Conservation (phyloP, 2,888 invertebrate genomes). For the Acanthococcus lagerstroemiae region DNA sequence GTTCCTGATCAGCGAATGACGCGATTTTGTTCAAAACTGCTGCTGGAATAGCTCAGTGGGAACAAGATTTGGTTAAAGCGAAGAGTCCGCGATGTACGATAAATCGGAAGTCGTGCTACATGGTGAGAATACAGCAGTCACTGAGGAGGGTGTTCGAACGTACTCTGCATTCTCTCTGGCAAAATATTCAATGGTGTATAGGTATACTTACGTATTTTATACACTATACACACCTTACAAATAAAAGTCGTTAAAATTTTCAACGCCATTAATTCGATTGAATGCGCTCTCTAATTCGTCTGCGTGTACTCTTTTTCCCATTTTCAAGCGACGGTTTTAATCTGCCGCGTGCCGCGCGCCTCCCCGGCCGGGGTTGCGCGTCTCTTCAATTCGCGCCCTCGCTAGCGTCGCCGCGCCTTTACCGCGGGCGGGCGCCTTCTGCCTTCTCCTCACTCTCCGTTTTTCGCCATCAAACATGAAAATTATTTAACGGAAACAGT, state of each 20-base stretch:
- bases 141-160: not conserved
- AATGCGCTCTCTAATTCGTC: slow-evolving; percentile 25
- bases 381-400: too few species aligned
- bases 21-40: too few species aligned
- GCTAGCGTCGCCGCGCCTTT: too few species aligned
- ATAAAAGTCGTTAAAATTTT: slow-evolving; percentile 27
- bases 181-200: not conserved
- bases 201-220: not conserved
- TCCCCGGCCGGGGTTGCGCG: not conserved
- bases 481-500: slow-evolving; percentile 28
- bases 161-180: too few species aligned
- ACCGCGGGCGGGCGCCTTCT: too few species aligned
- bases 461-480: slow-evolving; percentile 11
- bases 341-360: not conserved
- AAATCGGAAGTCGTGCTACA: not conserved
- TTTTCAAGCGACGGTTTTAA: slow-evolving; percentile 10
- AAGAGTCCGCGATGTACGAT: not conserved
- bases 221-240: slow-evolving; percentile 1
- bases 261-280: slow-evolving; percentile 26
- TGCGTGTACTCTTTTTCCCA: not conserved
- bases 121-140: not conserved
- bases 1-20: too few species aligned
- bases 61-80: not conserved
- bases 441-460: not conserved
- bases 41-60: too few species aligned